These are phyloP conservation scores for Delichon dasypus DNA, from an alignment of 2,797 vertebrate species.

Conservation along the genomic window DNA sequence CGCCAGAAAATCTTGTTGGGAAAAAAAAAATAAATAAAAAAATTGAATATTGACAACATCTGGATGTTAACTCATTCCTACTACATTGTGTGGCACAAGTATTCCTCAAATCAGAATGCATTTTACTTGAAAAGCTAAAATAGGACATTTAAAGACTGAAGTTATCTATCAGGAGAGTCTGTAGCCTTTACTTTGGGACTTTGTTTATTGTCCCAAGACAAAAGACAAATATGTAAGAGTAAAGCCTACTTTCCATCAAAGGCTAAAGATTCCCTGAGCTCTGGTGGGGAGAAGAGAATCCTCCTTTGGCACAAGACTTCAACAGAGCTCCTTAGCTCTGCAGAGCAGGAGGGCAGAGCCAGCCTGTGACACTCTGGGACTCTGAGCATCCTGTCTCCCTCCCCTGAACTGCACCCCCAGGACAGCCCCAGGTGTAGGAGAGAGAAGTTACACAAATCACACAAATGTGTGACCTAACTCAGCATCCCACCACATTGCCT, in stretches of 20 bases:
- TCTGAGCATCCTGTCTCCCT: not conserved
- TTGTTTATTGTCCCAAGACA: not conserved
- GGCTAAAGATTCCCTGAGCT: not conserved
- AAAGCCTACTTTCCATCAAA: not conserved
- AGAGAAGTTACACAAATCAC: not conserved
- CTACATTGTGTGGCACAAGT: not conserved
- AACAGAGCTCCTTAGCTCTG: not conserved
- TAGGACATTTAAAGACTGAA: not conserved
- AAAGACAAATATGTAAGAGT: not conserved
- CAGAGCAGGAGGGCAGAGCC: not conserved
- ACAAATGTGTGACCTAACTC: not conserved
- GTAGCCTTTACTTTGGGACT: not conserved
- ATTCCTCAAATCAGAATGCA: not conserved
- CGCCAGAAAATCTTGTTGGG: not conserved
- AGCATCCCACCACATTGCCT: accelerated
- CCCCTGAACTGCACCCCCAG: not conserved
- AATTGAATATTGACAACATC: not conserved
- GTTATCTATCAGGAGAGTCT: not conserved
- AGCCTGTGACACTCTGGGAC: not conserved
- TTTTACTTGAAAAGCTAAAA: not conserved
- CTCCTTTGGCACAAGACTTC: not conserved
- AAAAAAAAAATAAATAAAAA: not conserved
- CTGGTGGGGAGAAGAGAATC: not conserved
- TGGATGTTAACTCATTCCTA: not conserved
- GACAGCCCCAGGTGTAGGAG: accelerated